A percentile compares a stretch with the other conserved stretches of the same genome.
Evolutionary conservation across 2,797 vertebrate genomes (phyloP).

Genomic region (Hafferia zeledoni): DNA sequence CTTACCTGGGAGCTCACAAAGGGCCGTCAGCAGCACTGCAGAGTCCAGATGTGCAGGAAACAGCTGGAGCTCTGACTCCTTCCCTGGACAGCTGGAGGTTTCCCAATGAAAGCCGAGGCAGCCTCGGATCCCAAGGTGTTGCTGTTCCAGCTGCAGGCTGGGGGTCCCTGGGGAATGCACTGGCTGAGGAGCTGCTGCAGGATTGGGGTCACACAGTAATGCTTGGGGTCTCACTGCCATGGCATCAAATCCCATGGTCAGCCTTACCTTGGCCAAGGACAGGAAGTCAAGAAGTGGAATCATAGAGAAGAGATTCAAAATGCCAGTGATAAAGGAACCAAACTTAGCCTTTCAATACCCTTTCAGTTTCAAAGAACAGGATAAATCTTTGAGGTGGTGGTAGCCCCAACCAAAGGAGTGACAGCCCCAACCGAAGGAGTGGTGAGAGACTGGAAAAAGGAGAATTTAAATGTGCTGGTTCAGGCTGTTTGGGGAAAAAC

Average conservation of each 20-base stretch:
- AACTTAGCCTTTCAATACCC: not conserved
- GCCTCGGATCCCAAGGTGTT: not conserved
- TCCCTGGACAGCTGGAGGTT: conserved; percentile 22
- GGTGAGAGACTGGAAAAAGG: not conserved
- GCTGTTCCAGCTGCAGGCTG: not conserved
- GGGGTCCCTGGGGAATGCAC: not conserved
- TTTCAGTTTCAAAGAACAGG: not conserved
- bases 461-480: not conserved
- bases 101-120: not conserved
- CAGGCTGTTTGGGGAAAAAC: not conserved
- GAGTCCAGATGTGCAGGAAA: conserved; percentile 46
- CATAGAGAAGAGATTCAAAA: not conserved
- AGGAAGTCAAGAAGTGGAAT: not conserved
- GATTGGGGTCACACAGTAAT: not conserved
- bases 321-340: not conserved
- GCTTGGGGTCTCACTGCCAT: not conserved
- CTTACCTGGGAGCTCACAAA: conserved; percentile 52
- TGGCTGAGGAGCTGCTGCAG: not conserved
- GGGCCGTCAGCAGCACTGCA: not conserved
- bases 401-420: not conserved
- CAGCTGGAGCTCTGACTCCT: conserved; percentile 29
- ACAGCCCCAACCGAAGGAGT: not conserved
- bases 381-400: not conserved
- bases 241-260: not conserved
- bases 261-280: not conserved